Evolutionary conservation across 64 coral and sea anemone species (phyloP), one percentile per base, ranked within the genome.

Genomic region (Platygyra sinensis): DNA sequence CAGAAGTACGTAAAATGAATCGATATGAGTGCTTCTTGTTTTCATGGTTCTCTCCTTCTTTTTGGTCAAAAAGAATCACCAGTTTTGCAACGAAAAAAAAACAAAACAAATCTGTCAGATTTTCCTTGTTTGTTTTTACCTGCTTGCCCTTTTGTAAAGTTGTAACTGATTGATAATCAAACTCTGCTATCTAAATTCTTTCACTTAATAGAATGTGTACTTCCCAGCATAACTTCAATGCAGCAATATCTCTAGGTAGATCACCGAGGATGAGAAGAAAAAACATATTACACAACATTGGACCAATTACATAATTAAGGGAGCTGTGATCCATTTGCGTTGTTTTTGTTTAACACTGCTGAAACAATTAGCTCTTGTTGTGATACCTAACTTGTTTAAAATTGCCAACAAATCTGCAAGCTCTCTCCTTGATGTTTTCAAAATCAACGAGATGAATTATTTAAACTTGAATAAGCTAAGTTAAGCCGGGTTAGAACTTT

Each of bases 391-490:
- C 63, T 49, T 85, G 74, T 20, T n/a, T 39, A 24, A 77, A 77
- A 77, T 19, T 50, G 22, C 0, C 39, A 42, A 77, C 74, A 77
- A 77, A 77, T 77, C 74, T 19, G 17, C 13, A 20, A 77, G 22
- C 38, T 42, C 39, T 77, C 20, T 29, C 22, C 36, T 11, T 20
- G 33, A 42, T 85, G 22, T 83, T 83, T 65, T 83, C 60, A 59
- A 83, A 83, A 83, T 25, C 60, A 83, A 67, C 24, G 62, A 71
- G 24, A 67, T 85, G 8, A 85, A 85, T 85, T 51, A 85, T 85
- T 57, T 85, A 50, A 85, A 85, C 24, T 83, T 22, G 59, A 62
- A 85, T 18, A 28, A 85, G 63, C 9, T 52, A 69, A 69, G 65
- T 69, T 69, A 5, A 69, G 24, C 12, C 54, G 18, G 62, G 22